Conservation (phyloP, 2,113 vertebrate genomes). For the Crotalus horridus region DNA sequence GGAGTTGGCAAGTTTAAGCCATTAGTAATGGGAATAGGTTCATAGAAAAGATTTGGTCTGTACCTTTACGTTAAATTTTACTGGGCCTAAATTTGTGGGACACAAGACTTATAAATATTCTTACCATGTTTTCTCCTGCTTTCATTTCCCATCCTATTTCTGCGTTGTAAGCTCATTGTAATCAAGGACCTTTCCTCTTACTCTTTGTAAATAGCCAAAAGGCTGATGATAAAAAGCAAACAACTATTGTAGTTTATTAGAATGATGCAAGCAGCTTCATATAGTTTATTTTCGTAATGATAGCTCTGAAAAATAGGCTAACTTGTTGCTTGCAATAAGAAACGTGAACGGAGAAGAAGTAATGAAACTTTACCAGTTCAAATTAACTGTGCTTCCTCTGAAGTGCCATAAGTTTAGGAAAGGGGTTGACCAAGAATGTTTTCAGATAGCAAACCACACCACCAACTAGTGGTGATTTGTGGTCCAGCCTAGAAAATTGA, state of each 20-base stretch:
- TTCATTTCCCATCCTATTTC: not conserved
- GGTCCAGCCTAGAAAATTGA: not conserved
- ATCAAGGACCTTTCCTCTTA: not conserved
- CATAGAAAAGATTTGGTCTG: not conserved
- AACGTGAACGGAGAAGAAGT: not conserved
- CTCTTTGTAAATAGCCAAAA: not conserved
- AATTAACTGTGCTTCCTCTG: not conserved
- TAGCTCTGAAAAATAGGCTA: not conserved
- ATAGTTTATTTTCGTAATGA: not conserved
- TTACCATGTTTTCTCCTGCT: not conserved
- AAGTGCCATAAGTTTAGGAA: not conserved
- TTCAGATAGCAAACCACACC: not conserved
- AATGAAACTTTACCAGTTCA: not conserved
- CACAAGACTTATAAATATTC: not conserved
- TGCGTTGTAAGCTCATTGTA: not conserved
- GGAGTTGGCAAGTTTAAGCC: not conserved
- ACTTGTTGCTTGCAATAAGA: not conserved
- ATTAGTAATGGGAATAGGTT: not conserved
- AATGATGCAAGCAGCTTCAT: not conserved
- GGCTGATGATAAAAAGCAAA: not conserved
- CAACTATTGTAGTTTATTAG: not conserved
- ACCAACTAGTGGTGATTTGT: not conserved
- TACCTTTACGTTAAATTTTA: not conserved
- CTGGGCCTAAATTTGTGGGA: not conserved
- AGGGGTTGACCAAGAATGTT: not conserved